Conservation (phyloP, 2,113 vertebrate species). For the Colinus virginianus region DNA sequence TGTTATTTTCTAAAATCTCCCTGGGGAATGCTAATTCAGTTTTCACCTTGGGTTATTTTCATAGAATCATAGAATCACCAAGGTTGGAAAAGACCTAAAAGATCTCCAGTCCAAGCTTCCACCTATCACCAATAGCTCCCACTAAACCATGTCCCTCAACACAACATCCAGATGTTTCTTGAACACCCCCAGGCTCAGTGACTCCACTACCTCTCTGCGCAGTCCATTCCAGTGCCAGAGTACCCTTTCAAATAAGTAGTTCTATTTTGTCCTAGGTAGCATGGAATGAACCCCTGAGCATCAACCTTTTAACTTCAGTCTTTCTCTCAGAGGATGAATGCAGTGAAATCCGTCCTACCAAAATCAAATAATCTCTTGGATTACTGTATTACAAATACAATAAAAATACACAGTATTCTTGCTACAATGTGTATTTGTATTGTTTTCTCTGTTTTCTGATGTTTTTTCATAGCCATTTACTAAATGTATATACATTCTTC, state of each 20-base stretch:
- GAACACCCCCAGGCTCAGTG: no score
- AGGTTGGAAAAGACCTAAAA: no score
- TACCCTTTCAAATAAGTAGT: no score
- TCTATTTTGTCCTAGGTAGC: not conserved
- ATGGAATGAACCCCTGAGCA: not conserved
- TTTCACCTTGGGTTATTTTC: no score
- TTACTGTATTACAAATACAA: not conserved
- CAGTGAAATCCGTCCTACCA: not conserved
- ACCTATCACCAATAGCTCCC: no score
- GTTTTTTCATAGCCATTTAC: slow-evolving; percentile 18
- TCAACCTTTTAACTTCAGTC: not conserved
- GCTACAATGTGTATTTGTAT: not conserved
- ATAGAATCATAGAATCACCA: no score
- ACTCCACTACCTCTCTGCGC: no score
- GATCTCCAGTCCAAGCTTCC: no score
- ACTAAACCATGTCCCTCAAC: no score
- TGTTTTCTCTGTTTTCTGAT: not conserved
- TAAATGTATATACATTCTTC: no score
- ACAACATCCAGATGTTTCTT: no score
- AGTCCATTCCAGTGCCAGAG: no score
- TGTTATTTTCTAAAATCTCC: not conserved
- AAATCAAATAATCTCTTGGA: not conserved
- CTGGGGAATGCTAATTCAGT: not conserved
- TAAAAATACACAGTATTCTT: not conserved
- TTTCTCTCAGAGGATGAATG: not conserved